Conservation (phyloP, 2,797 vertebrate genomes). For the Darevskia mixta region DNA sequence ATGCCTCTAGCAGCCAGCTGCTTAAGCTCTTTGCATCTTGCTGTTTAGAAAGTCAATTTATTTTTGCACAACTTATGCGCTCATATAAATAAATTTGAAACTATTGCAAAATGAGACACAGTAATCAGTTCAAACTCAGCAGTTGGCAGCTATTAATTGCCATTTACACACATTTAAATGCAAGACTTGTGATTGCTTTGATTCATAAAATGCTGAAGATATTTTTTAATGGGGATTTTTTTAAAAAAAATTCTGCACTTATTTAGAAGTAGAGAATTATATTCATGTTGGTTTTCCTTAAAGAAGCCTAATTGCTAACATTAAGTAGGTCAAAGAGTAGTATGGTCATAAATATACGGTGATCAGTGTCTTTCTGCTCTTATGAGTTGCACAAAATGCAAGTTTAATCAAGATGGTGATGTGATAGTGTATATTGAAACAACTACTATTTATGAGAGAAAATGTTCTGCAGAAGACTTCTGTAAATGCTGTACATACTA, state of each 20-base stretch:
- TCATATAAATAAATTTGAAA: slow-evolving; percentile 73
- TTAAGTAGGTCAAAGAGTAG: not conserved
- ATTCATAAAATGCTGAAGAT: slow-evolving; percentile 74
- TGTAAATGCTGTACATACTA: not conserved
- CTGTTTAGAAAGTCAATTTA: slow-evolving; percentile 75
- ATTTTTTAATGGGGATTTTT: slow-evolving; percentile 61
- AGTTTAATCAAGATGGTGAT: slow-evolving; percentile 6
- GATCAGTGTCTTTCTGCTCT: not conserved
- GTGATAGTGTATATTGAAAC: not conserved
- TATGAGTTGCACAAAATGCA: not conserved
- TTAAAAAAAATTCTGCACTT: slow-evolving; percentile 51
- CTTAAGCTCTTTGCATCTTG: slow-evolving; percentile 69
- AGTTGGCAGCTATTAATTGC: slow-evolving; percentile 78
- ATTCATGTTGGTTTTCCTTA: slow-evolving; percentile 20
- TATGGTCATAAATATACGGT: slow-evolving; percentile 26
- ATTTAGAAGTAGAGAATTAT: slow-evolving; percentile 55
- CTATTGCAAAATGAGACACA: slow-evolving; percentile 68
- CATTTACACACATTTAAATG: slow-evolving; percentile 78
- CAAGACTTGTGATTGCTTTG: slow-evolving; percentile 67
- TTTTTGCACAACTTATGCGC: slow-evolving; percentile 71
- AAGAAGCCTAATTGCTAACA: not conserved
- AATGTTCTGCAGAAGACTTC: not conserved
- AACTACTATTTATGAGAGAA: not conserved
- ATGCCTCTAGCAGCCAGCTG: slow-evolving; percentile 70
- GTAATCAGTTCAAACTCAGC: slow-evolving; percentile 80